These are phyloP conservation scores for Ectropis crepuscularia DNA, from an alignment of 2,888 invertebrate genomes.

Conservation along the genomic window DNA sequence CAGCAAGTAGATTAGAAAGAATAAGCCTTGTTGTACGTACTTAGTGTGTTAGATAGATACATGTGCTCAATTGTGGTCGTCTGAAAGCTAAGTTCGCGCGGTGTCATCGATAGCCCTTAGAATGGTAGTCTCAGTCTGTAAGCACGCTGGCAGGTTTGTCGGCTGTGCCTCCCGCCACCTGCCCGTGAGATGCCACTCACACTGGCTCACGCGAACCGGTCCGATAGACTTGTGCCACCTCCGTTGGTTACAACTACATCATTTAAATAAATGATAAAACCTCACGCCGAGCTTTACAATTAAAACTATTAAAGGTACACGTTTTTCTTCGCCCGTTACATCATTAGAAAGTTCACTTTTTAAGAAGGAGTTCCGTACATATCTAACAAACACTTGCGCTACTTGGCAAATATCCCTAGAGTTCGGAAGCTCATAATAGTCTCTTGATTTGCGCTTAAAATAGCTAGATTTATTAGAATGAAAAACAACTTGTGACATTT, in stretches of 20 bases:
- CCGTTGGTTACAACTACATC: conserved; percentile 71
- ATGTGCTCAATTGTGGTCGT: not conserved
- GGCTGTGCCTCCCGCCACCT: conserved; percentile 33
- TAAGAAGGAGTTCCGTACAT: conserved; percentile 35
- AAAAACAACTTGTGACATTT: too few species aligned
- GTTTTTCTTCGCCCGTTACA: conserved; percentile 67
- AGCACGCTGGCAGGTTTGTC: conserved; percentile 54
- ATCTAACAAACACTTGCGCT: too few species aligned
- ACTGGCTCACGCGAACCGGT: conserved; percentile 64
- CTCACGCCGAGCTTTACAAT: conserved; percentile 71
- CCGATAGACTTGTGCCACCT: conserved; percentile 68
- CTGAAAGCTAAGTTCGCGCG: conserved; percentile 7
- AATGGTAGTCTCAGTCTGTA: conserved; percentile 30
- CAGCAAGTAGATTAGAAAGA: too few species aligned
- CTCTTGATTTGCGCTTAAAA: too few species aligned
- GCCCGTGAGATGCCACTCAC: conserved; percentile 44
- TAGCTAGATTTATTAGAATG: too few species aligned
- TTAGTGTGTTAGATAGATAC: not conserved
- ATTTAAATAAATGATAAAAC: conserved; percentile 75
- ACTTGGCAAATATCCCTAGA: too few species aligned
- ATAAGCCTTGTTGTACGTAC: too few species aligned
- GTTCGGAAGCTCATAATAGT: too few species aligned
- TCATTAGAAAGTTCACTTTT: conserved; percentile 58
- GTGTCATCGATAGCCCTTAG: conserved; percentile 40
- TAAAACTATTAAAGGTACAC: conserved; percentile 69